These are phyloP conservation scores for Ypsolopha sequella DNA, from an alignment of 2,888 invertebrate species.

Conservation along the genomic window DNA sequence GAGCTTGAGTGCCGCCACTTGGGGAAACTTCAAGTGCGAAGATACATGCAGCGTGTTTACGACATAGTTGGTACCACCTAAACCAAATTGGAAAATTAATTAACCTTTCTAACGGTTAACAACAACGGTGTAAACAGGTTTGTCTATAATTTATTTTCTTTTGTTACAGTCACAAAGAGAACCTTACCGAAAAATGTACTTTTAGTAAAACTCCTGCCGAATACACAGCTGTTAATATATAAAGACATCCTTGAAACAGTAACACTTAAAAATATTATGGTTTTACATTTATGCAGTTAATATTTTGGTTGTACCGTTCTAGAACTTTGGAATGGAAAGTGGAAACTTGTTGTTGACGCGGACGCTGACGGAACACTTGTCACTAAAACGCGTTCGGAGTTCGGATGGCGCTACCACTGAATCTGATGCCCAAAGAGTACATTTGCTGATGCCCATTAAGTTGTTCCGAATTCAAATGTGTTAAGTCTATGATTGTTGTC, in stretches of 20 bases:
- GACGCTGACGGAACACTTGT: no score
- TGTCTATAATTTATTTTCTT: neutral
- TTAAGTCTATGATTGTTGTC: no score
- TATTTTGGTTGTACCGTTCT: no score
- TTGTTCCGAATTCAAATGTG: no score
- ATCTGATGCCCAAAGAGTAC: no score
- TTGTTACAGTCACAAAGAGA: neutral
- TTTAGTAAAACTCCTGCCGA: neutral
- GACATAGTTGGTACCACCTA: slow-evolving; percentile 27
- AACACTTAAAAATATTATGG: neutral
- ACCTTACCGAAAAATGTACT: slow-evolving; percentile 3
- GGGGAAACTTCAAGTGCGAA: slow-evolving; percentile 60
- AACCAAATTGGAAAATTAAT: neutral
- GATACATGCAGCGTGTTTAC: slow-evolving; percentile 58
- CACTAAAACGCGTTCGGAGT: no score
- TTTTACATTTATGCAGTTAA: neutral
- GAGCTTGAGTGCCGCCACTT: slow-evolving; percentile 63
- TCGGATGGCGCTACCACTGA: no score
- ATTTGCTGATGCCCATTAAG: no score
- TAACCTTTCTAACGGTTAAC: neutral
- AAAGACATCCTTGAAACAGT: neutral
- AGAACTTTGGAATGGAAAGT: no score
- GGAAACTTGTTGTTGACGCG: no score
- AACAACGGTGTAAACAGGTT: neutral
- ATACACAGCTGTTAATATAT: neutral